Conservation (phyloP, 2,888 invertebrate genomes). For the Nomada lathburiana region DNA sequence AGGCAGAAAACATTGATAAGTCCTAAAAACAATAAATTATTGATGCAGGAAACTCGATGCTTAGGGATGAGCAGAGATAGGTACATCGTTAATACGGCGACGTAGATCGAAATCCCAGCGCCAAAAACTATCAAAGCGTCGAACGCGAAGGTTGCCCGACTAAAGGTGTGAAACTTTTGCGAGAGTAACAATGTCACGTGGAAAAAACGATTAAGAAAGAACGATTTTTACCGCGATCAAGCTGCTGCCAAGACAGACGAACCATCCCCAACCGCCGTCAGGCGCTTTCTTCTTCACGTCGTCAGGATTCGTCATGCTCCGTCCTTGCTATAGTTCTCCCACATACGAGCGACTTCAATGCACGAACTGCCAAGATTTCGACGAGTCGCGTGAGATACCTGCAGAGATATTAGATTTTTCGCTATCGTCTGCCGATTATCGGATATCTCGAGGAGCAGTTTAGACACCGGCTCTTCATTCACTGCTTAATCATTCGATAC, state of each 20-base stretch:
- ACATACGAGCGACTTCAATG: slow-evolving; percentile 24
- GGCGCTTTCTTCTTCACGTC: slow-evolving; percentile 86
- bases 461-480: slow-evolving; percentile 45
- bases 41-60: too few relatives aligned
- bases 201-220: background rate
- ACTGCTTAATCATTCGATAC: slow-evolving; percentile 42
- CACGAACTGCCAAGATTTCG: background rate
- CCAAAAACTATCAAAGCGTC: too few relatives aligned
- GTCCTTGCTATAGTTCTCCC: background rate
- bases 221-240: slow-evolving; percentile 91
- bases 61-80: too few relatives aligned
- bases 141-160: too few relatives aligned
- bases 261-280: slow-evolving; percentile 95
- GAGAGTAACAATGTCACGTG: too few relatives aligned
- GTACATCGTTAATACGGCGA: too few relatives aligned
- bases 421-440: slow-evolving; percentile 37
- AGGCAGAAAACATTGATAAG: background rate
- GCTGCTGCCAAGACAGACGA: slow-evolving; percentile 93
- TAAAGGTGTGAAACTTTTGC: too few relatives aligned
- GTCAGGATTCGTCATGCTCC: slow-evolving; percentile 28
- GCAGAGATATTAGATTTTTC: slow-evolving; percentile 8
- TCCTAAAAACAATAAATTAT: background rate
- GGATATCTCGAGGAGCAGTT: slow-evolving; percentile 28
- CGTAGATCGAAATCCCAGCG: too few relatives aligned
- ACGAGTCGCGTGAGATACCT: background rate